Base-by-base conservation (phyloP, 1,140 invertebrate genomes). In the Chlorops oryzae region DNA sequence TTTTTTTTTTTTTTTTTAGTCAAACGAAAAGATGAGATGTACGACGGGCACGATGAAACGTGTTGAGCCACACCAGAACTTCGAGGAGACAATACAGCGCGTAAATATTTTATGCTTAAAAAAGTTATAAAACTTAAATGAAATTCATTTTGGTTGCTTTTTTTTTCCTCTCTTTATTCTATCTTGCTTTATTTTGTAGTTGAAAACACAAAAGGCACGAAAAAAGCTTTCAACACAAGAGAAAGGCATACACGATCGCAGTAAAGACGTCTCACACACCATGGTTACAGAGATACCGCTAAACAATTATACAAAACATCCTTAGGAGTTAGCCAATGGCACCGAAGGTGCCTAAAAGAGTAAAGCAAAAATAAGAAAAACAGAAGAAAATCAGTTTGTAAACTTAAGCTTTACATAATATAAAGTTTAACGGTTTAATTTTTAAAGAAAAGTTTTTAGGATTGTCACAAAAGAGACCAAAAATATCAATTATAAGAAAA, bases 221-320 rank as follows among this genome's bases (percentile, higher is more conserved):
- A 70, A 70, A 56, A 66, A 64, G 34, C 56, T 56, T 2, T 59
- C 63, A 23, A 57, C 60, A 18, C 22, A 63, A 41, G 65, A 70
- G 40, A 70, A 68, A 44, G 56, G 62, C 17, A 38, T 69, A 42
- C 66, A 70, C 27, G 65, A 70, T 32, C 54, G 63, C 24, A 66
- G 56, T 54, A 69, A 69, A 59, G 64, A 58, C 20, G 59, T 69
- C 51, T 56, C 62, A 17, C 63, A 69, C 47, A 64, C 62, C 15
- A 50, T 59, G 38, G 62, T 65, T 32, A 65, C 54, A 37, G 66
- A 70, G 43, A 70, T 70, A 56, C 63, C 66, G 24, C 40, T 69
- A 42, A 69, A 70, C 34, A 70, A 69, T 50, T 70, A 70, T 25
- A 70, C 66, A 15, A 70, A 70, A 60, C 66, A 70, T 69, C 66